Base-by-base conservation (phyloP, 2,797 vertebrate genomes). In the Diplodus puntazzo region DNA sequence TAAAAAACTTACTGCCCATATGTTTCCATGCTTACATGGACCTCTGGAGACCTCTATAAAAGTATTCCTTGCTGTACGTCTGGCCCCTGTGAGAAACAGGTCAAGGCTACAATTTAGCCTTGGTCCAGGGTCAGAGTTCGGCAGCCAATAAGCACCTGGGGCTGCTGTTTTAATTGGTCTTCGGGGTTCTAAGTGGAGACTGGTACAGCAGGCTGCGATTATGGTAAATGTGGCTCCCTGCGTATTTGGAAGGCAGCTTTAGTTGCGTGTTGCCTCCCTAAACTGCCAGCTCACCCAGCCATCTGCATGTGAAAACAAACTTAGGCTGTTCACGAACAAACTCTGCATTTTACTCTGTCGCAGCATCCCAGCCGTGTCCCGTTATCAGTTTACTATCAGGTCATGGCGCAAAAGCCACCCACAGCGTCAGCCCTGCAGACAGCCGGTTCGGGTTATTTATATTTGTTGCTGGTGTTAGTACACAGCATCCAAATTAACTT, bases 81-180 rank as follows among this genome's bases (percentile, higher is more conserved):
- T 87, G 71, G 67, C 67, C 50, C 76, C 45, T 67, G 23, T 88
- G 80, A 78, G 74, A 94, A 89, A 71, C 73, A 89, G 81, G 87
- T 91, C 79, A 89, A 76, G 77, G 68, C 69, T 82, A 89, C 84
- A 83, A 82, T 89, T 89, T 89, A 90, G 84, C 80, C 74, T 74
- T 83, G 52, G 65, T 68, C 64, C 53, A 48, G 74, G 91, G 86
- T 93, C 89, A 91, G 52, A 87, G 90, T 85, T 92, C 83, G 90
- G 65, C 85, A 88, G 85, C 79, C 87, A 86, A 73, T 89, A 82
- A 87, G 79, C 73, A 82, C 75, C 84, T 82, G 76, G 69, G 60
- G 77, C 62, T 86, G 79, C 76, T 67, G 79, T 84, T 92, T 84
- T 91, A 86, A 92, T 87, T 91, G 87, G 81, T 50, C 76, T 89